Evolutionary conservation across 2,797 vertebrate species (phyloP), one percentile per base, ranked within the genome.

Genomic region (Microctenopoma steveboyesi): DNA sequence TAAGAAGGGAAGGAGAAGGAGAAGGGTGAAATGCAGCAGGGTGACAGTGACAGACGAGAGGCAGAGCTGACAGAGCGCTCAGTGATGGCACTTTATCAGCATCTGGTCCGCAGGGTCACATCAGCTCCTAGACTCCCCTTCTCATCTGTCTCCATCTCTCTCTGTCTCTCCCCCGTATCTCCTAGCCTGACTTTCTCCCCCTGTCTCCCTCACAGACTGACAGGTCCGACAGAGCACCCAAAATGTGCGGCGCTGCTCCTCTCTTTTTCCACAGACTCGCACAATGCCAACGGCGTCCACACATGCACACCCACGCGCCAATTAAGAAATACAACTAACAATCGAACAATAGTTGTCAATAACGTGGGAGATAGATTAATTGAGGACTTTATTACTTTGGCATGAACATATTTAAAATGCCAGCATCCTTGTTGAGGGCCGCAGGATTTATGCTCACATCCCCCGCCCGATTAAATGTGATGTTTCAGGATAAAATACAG

Each of bases 401-500:
- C 74, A 82, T 83, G 78, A 86, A 78, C 90, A 90, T 88, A 88
- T 92, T 89, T 83, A 79, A 91, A 85, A 88, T 78, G 87, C 45
- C 85, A 83, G 65, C 77, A 74, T 81, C 66, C 54, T 78, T 69
- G 67, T 71, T 76, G 53, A 50, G 68, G 71, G 82, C 27, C 67
- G 16, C 70, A 52, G 70, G 87, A 91, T 91, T 92, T 92, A 90
- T 47, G 59, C 72, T 13, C 60, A 76, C 84, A 70, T 48, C 47
- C 49, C 12, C 67, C 13, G 27, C 64, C 76, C 85, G 85, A 91
- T 87, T 91, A 90, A 92, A 91, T 79, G 83, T 65, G 65, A 86
- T 81, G 76, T 79, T 92, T 83, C 68, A 42, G 54, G 71, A 81
- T 88, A 82, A 92, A 89, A 91, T 93, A 91, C 80, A 67, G 65